phyloP scores from a whole-genome alignment of 2,113 vertebrate species.

The Myocastor coypus region DNA sequence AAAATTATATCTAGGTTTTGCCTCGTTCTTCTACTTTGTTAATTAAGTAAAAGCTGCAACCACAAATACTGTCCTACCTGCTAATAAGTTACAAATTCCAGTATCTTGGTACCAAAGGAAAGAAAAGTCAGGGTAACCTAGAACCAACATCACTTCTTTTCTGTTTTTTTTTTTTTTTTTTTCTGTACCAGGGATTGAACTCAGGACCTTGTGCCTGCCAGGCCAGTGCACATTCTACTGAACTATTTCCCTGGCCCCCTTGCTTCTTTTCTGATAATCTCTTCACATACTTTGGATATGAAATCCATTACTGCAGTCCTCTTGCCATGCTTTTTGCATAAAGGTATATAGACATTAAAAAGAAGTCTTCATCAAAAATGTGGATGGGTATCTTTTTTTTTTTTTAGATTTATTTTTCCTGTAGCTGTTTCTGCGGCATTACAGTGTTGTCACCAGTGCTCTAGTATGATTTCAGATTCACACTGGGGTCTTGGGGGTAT shows the following conservation, averaged over 20 bases:
- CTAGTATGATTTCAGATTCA: background rate
- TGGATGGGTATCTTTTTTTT: background rate
- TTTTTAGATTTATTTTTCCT: background rate
- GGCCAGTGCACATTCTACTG: too few species aligned
- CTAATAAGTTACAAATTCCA: background rate
- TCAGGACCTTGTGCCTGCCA: too few species aligned
- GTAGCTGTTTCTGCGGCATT: background rate
- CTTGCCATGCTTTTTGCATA: background rate
- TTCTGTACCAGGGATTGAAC: too few species aligned
- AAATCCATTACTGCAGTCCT: background rate
- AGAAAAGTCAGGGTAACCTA: background rate
- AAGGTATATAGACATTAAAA: background rate
- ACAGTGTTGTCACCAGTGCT: background rate
- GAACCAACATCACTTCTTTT: background rate
- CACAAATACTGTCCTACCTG: background rate
- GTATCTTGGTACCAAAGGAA: background rate
- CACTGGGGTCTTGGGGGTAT: background rate
- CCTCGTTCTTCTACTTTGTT: conserved; percentile 47
- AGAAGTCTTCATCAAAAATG: background rate
- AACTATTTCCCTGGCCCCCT: too few species aligned
- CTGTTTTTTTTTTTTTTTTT: too few species aligned
- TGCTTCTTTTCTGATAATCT: background rate
- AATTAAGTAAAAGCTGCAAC: conserved; percentile 35
- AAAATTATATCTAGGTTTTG: conserved; percentile 60
- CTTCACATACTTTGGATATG: background rate